phyloP scores from a whole-genome alignment of 2,888 invertebrate species.

The Callosobruchus maculatus region DNA sequence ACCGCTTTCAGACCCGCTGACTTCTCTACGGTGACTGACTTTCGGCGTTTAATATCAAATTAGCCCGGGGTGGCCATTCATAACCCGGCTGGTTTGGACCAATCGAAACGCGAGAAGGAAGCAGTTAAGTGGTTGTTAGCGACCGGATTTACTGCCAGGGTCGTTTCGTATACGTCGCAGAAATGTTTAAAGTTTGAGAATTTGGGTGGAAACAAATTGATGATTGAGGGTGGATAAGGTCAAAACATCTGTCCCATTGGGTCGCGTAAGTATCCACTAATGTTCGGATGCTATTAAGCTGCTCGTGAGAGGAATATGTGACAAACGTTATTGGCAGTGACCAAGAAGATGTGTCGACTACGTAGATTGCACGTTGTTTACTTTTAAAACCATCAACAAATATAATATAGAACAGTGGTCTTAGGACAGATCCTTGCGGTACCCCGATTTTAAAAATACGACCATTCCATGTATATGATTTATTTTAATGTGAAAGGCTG shows the following conservation, averaged over 20 bases:
- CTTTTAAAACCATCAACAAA: too few relatives aligned
- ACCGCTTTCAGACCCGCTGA: neutral
- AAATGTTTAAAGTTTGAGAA: neutral
- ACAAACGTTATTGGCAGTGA: too few relatives aligned
- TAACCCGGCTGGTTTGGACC: neutral
- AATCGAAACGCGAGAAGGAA: neutral
- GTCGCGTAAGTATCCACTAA: neutral
- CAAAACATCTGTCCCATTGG: neutral
- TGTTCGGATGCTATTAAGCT: too few relatives aligned
- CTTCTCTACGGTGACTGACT: neutral
- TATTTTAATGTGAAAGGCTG: too few relatives aligned
- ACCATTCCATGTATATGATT: too few relatives aligned
- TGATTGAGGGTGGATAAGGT: neutral
- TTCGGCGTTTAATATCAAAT: conserved; percentile 47
- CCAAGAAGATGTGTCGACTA: too few relatives aligned
- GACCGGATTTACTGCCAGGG: neutral
- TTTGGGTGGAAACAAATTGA: neutral
- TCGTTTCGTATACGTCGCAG: neutral
- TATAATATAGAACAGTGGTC: too few relatives aligned
- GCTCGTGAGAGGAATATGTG: too few relatives aligned
- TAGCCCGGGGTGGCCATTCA: conserved; percentile 29
- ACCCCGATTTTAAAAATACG: too few relatives aligned
- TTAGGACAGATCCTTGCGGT: too few relatives aligned
- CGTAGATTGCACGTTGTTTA: too few relatives aligned
- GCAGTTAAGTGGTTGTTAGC: neutral